Evolutionary conservation across 30 jellyfish, hydroid and myxozoan species (phyloP).

Genomic region (Nemopilema nomurai): DNA sequence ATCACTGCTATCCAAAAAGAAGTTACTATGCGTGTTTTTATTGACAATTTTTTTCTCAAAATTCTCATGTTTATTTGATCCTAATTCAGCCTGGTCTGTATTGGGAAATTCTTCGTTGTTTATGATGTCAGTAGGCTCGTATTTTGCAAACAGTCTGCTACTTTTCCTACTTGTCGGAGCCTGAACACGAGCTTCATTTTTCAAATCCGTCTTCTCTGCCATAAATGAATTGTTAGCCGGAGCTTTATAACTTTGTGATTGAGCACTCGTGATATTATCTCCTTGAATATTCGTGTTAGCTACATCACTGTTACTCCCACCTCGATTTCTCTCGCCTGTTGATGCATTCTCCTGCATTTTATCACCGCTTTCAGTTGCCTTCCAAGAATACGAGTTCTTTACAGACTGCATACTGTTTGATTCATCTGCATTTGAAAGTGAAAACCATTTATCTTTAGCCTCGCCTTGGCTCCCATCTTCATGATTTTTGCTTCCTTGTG

Average conservation of each 20-base stretch:
- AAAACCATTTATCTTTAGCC: not conserved
- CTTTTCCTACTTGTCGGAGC: not conserved
- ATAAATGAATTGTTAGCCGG: too few species aligned
- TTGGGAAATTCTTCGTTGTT: not conserved
- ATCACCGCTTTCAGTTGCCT: too few species aligned
- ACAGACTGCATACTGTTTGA: not conserved
- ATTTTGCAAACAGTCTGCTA: conserved; percentile 12
- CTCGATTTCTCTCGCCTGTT: too few species aligned
- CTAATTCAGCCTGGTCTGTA: not conserved
- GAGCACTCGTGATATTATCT: too few species aligned
- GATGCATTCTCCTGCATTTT: too few species aligned
- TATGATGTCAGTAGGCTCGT: conserved; percentile 16
- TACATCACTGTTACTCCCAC: too few species aligned
- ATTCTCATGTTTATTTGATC: not conserved
- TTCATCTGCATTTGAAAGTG: not conserved
- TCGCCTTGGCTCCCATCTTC: not conserved
- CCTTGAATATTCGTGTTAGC: too few species aligned
- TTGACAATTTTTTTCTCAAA: not conserved
- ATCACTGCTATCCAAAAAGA: not conserved
- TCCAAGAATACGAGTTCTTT: not conserved
- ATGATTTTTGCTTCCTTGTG: not conserved
- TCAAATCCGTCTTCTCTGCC: too few species aligned
- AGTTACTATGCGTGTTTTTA: not conserved
- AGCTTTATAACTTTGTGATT: too few species aligned
- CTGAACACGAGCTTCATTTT: not conserved